Conservation (phyloP, 2,113 vertebrate species). For the Sciurus niger region DNA sequence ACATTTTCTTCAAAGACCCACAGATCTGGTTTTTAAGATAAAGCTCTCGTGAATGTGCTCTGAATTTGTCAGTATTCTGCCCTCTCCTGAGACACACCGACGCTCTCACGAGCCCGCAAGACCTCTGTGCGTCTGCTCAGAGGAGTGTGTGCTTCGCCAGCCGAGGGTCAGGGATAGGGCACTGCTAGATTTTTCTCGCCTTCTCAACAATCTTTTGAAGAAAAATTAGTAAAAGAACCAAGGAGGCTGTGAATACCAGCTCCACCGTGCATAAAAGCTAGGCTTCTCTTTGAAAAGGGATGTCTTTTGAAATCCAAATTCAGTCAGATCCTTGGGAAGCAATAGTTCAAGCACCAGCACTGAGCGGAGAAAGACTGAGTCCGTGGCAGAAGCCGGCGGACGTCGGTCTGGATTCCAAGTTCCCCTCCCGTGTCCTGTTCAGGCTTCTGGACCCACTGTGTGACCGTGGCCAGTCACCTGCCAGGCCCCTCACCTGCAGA, state of each 20-base stretch:
- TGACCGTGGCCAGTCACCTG: not conserved
- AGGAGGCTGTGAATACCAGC: not conserved
- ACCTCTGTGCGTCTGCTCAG: not conserved
- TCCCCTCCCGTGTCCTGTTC: not conserved
- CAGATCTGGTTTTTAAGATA: not conserved
- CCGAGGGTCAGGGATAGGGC: not conserved
- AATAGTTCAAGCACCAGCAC: not conserved
- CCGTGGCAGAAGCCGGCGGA: not conserved
- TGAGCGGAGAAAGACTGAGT: not conserved
- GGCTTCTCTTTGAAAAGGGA: not conserved
- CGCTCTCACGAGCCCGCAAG: not conserved
- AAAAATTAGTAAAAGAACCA: not conserved
- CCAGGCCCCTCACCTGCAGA: not conserved
- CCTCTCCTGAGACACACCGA: not conserved
- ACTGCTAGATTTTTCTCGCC: not conserved
- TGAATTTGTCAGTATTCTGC: not conserved
- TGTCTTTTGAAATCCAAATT: not conserved
- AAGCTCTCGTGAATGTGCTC: not conserved
- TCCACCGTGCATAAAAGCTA: not conserved
- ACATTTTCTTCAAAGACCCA: not conserved
- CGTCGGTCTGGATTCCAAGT: too few relatives aligned
- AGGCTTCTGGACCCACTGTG: not conserved
- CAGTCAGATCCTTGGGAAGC: not conserved
- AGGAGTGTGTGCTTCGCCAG: not conserved
- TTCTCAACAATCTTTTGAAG: conserved; percentile 11